These are phyloP conservation scores for Rafetus swinhoei DNA, from an alignment of 2,113 vertebrate species.

Conservation along the genomic window DNA sequence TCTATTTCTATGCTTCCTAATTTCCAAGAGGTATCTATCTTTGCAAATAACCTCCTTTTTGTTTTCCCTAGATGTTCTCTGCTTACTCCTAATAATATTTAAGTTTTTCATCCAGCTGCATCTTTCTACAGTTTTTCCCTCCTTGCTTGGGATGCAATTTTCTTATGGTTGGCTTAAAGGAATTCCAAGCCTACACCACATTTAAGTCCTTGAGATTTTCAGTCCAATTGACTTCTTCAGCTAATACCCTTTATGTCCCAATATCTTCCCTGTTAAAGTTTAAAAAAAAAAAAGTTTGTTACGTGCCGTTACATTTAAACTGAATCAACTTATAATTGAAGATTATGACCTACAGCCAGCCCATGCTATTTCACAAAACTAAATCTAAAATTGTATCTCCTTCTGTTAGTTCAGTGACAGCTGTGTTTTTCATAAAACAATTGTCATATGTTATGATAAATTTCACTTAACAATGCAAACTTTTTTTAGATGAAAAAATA, in stretches of 20 bases:
- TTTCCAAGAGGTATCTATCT: too few relatives aligned
- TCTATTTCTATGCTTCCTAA: too few relatives aligned
- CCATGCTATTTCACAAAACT: neutral
- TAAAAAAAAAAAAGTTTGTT: neutral
- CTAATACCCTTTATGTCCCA: neutral
- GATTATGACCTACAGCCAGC: neutral
- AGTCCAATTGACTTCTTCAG: neutral
- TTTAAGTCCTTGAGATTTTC: neutral
- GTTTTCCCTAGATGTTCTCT: too few relatives aligned
- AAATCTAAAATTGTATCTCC: neutral
- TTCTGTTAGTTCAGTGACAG: neutral
- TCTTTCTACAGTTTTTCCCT: neutral
- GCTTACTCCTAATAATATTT: too few relatives aligned
- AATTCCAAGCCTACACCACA: neutral
- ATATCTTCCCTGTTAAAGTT: neutral
- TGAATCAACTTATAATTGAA: neutral
- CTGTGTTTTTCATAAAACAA: neutral
- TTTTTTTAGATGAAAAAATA: slow-evolving; percentile 81
- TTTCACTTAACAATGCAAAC: neutral
- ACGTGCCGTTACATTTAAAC: neutral
- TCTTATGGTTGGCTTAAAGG: neutral
- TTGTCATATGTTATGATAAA: neutral
- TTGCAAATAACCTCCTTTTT: too few relatives aligned
- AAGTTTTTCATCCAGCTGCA: neutral
- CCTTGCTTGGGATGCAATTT: neutral